Base-by-base conservation (phyloP, 1,140 invertebrate species). In the Oppia nitens region DNA sequence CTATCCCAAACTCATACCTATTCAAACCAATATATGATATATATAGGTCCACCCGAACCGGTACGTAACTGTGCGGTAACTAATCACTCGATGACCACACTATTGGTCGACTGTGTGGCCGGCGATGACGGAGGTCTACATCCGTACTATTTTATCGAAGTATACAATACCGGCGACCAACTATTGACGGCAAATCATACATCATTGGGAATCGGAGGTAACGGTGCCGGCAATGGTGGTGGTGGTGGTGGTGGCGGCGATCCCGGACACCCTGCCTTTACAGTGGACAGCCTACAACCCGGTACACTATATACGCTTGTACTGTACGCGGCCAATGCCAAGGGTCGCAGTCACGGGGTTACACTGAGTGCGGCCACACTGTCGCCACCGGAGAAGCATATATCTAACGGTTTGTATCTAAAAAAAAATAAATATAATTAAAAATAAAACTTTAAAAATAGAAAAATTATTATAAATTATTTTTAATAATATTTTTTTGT, bases 281-380 rank as follows among this genome's bases (percentile, higher is more conserved):
- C 59, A 2, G 26, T 62, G 4, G 52, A 21, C 21, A 45, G 24
- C n/a, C 47, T 62, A 17, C 48, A 20, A 26, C 53, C 61, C 4
- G 61, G 57, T 25, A 60, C 61, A 17, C 40, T 9, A 14, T 62
- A 55, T 40, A 48, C 52, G 3, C 23, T 66, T 12, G 45, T 60
- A 4, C 21, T 66, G 2, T 66, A 66, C 29, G 48, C 65, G 2
- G 53, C 45, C 3, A 66, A 66, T 60, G 57, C 32, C 1, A 64
- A 65, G 60, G 65, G 65, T 2, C 79, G 81, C 59, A 85, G 85
- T 62, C 84, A 87, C 64, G 77, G 80, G 25, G 78, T 82, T 55
- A 74, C 85, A 0, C 74, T 93, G n/a, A 84, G 89, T 67, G 85
- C 89, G 66, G 85, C 87, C 64, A 83, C 84, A 58, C 80, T 90